A percentile compares a stretch with the other conserved stretches of the same genome.
Conservation (phyloP, 2,888 invertebrate species). For the Rotaria sp. region DNA sequence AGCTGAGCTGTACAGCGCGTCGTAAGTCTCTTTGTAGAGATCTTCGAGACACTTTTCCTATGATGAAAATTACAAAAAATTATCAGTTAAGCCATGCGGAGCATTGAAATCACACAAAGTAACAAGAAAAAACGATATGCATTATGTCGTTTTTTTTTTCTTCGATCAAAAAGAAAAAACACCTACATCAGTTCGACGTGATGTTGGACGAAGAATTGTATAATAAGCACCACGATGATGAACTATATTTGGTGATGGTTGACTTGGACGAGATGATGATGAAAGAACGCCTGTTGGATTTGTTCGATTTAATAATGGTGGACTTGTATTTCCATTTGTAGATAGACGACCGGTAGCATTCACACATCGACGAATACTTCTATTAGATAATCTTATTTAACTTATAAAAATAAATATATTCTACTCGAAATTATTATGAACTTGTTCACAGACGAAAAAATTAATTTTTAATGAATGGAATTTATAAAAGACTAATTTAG, state of each 20-base stretch:
- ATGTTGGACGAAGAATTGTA: conserved; percentile 4
- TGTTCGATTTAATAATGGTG: not conserved
- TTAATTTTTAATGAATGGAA: too few species aligned
- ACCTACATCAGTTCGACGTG: conserved; percentile 27
- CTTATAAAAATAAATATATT: too few species aligned
- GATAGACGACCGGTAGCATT: conserved; percentile 21
- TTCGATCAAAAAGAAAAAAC: not conserved
- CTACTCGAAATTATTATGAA: not conserved
- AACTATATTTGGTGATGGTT: not conserved
- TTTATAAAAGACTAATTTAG: too few species aligned
- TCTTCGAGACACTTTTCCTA: conserved; percentile 30
- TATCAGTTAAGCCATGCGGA: conserved; percentile 19
- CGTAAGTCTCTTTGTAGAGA: conserved; percentile 20
- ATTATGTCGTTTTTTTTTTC: not conserved
- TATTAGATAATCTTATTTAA: not conserved
- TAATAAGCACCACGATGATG: conserved; percentile 27
- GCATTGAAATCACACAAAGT: not conserved
- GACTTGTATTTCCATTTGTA: not conserved
- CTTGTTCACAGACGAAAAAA: too few species aligned
- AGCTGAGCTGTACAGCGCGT: conserved; percentile 7
- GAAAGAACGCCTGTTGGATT: not conserved
- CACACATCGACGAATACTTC: conserved; percentile 18
- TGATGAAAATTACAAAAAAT: conserved; percentile 7
- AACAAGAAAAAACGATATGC: not conserved
- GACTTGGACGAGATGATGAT: not conserved